Base-by-base conservation (phyloP, 2,797 vertebrate species). In the Capromys pilorides region DNA sequence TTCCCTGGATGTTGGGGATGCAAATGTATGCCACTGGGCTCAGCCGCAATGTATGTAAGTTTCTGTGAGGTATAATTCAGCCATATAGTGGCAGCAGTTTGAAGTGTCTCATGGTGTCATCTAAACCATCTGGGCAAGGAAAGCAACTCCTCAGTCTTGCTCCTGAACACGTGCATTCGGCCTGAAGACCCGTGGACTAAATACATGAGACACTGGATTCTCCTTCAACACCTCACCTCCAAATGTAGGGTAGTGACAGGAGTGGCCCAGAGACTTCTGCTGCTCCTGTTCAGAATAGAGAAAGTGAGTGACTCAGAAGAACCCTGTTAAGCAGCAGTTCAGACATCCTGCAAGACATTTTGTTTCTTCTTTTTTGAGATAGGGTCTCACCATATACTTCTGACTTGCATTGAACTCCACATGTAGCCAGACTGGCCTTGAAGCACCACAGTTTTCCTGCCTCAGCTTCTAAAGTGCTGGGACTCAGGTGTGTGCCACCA, bases 11-110 rank as follows among this genome's bases (percentile, higher is more conserved):
- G 24, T 41, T 45, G 41, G 73, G 41, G 28, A 45, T 28, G 31
- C 12, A 45, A 26, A 26, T 1, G 2, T 6, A 16, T 7, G 13
- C 41, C 71, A 28, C 73, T 14, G 11, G 2, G 41, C 24, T 14
- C 1, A 2, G 5, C 24, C 6, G 12, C 11, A 22, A 41, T 49
- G 24, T 28, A 5, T 2, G 3, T 6, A 5, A 7, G 33, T 22
- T 51, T 26, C 51, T 19, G 19, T 19, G 21, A 18, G 22, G 24
- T 9, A 22, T 6, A 51, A 0, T 51, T 14, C n/a, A 22, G 7
- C 36, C 18, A 7, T 8, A 33, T 3, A 8, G 10, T 8, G 51
- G 26, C 11, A 31, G 26, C 24, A 59, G 2, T 39, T 31, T 49
- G 19, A 24, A 51, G 28, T 73, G 31, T 24, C 1, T 33, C 2